A percentile compares a stretch with the other conserved stretches of the same genome.
Evolutionary conservation across 2,888 invertebrate species (phyloP).

Genomic region (Hermodice carunculata): DNA sequence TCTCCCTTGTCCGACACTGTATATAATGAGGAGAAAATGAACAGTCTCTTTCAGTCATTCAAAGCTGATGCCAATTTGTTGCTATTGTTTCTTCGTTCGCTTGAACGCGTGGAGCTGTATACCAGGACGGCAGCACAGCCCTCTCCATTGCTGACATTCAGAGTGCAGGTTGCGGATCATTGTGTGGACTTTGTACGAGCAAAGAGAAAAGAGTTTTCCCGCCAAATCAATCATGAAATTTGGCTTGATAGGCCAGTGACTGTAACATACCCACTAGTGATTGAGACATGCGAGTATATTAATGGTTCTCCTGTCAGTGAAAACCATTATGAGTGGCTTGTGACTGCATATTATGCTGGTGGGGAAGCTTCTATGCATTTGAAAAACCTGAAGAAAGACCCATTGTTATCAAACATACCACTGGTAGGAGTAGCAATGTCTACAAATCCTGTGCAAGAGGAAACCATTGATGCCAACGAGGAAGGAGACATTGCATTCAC

Average conservation of each 20-base stretch:
- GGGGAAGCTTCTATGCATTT: constrained; percentile 21
- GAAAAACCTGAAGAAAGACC: constrained; percentile 22
- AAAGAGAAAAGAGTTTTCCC: neutral
- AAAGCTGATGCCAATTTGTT: constrained; percentile 47
- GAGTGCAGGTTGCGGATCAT: constrained; percentile 14
- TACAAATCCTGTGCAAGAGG: constrained; percentile 4
- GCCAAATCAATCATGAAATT: neutral
- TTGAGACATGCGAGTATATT: constrained; percentile 15
- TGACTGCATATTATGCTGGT: constrained; percentile 32
- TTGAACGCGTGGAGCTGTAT: constrained; percentile 48
- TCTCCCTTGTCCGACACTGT: constrained; percentile 52
- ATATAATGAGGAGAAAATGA: constrained; percentile 47
- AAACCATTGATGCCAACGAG: constrained; percentile 1
- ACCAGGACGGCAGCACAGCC: constrained; percentile 1
- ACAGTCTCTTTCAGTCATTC: constrained; percentile 49
- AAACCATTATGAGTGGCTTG: constrained; percentile 15
- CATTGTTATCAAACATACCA: constrained; percentile 39
- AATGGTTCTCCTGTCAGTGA: neutral
- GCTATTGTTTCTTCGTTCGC: constrained; percentile 55
- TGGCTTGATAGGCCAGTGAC: constrained; percentile 9
- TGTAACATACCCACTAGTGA: constrained; percentile 6
- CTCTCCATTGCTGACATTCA: constrained; percentile 10
- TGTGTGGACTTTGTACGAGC: constrained; percentile 16
- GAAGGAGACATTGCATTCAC: neutral
- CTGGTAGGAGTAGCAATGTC: constrained; percentile 47